These are phyloP conservation scores for Ammospiza maritima DNA, from an alignment of 2,797 vertebrate species.

Conservation along the genomic window DNA sequence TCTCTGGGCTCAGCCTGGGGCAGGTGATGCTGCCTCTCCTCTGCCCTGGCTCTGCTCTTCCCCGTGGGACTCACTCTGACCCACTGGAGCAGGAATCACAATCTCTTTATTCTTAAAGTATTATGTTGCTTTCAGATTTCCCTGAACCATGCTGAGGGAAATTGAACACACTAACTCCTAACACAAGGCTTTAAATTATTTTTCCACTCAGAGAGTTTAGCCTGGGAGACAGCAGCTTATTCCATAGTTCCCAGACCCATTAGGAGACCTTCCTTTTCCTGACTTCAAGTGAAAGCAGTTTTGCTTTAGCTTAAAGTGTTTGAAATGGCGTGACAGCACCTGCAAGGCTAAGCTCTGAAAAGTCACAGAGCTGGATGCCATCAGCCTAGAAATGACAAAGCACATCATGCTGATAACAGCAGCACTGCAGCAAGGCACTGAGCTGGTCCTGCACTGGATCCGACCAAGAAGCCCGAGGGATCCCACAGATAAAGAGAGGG, in stretches of 20 bases:
- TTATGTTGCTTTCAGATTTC: not conserved
- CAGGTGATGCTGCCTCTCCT: not conserved
- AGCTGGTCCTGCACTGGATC: not conserved
- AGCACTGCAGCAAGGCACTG: not conserved
- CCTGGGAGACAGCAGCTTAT: not conserved
- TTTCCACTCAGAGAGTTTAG: not conserved
- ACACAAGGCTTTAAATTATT: not conserved
- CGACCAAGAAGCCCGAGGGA: not conserved
- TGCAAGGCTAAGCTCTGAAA: not conserved
- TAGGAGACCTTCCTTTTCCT: not conserved
- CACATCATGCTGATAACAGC: not conserved
- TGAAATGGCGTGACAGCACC: slow-evolving; percentile 3
- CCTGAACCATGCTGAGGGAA: not conserved
- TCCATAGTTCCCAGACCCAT: not conserved
- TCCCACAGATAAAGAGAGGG: not conserved
- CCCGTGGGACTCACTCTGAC: not conserved
- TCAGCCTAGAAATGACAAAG: slow-evolving; percentile 45
- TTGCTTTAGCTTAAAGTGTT: not conserved
- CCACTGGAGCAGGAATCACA: not conserved
- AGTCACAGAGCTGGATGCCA: not conserved
- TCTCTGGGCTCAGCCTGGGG: not conserved
- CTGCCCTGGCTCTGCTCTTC: not conserved
- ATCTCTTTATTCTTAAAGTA: not conserved
- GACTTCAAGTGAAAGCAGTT: slow-evolving; percentile 11
- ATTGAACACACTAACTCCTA: not conserved